Conservation (phyloP, 2,113 vertebrate species). For the Porphyrio hochstetteri region DNA sequence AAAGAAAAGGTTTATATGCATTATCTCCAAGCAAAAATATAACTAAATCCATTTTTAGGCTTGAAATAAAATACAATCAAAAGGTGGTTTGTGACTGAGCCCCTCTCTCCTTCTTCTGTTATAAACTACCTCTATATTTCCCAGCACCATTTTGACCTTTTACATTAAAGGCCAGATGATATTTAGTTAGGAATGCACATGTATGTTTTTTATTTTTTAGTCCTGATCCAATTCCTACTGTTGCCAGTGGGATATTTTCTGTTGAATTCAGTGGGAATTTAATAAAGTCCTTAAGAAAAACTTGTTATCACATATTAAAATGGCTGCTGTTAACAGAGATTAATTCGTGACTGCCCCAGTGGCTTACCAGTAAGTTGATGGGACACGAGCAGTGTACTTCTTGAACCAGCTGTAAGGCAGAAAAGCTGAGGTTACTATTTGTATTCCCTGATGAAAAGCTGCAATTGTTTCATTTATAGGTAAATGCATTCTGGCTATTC, state of each 20-base stretch:
- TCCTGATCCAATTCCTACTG: conserved; percentile 53
- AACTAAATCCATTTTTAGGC: not conserved
- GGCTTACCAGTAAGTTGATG: not conserved
- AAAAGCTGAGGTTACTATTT: conserved; percentile 19
- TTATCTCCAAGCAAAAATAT: conserved; percentile 4
- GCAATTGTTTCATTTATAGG: conserved; percentile 19
- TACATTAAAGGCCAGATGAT: not conserved
- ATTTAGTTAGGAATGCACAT: conserved; percentile 25
- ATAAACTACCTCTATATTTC: not conserved
- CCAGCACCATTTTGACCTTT: conserved; percentile 24
- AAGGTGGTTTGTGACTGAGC: not conserved
- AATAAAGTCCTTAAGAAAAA: not conserved
- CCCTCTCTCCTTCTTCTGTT: not conserved
- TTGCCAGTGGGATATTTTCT: conserved; percentile 4
- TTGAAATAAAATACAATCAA: conserved; percentile 34
- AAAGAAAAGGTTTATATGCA: conserved; percentile 13
- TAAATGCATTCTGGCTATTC: conserved; percentile 23
- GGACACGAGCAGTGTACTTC: not conserved
- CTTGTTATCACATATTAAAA: not conserved
- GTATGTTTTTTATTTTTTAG: not conserved
- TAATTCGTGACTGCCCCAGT: not conserved
- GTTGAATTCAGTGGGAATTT: not conserved
- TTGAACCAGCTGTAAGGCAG: conserved; percentile 2
- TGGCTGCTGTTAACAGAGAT: not conserved
- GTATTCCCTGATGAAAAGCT: conserved; percentile 16